Evolutionary conservation across 2,888 invertebrate genomes (phyloP).

Genomic region (Conus canariensis): DNA sequence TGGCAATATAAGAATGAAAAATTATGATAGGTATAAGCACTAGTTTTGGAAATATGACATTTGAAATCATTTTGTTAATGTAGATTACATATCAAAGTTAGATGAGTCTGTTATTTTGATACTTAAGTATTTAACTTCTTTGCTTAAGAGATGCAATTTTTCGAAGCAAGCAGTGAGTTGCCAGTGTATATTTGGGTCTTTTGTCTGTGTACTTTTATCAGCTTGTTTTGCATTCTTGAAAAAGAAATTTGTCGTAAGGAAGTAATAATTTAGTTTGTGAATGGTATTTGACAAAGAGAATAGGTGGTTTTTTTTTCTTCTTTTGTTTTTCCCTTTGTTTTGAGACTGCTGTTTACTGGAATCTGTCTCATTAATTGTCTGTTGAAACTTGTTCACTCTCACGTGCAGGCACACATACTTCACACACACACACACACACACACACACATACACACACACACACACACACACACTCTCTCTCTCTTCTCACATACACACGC

Average conservation of each 20-base stretch:
- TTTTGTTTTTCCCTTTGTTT: too few species aligned
- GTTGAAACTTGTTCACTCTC: background rate
- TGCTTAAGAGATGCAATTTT: background rate
- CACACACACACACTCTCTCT: background rate
- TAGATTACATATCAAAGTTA: background rate
- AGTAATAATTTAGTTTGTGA: too few species aligned
- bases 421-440: constrained; percentile 11
- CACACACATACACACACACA: background rate
- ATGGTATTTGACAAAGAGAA: background rate
- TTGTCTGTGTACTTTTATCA: background rate
- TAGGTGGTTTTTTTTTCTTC: background rate
- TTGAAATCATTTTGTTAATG: background rate
- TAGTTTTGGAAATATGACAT: background rate
- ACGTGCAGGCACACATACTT: background rate
- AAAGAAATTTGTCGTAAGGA: too few species aligned
- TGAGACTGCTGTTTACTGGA: background rate
- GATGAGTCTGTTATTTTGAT: background rate
- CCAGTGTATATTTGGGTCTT: background rate
- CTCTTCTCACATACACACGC: background rate
- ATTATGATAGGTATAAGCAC: background rate
- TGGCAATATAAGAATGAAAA: background rate
- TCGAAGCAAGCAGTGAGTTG: background rate
- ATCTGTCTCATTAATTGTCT: background rate
- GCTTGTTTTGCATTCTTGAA: background rate
- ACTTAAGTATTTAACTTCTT: background rate